Evolutionary conservation across 2,113 vertebrate species (phyloP).

Genomic region (Merops nubicus): DNA sequence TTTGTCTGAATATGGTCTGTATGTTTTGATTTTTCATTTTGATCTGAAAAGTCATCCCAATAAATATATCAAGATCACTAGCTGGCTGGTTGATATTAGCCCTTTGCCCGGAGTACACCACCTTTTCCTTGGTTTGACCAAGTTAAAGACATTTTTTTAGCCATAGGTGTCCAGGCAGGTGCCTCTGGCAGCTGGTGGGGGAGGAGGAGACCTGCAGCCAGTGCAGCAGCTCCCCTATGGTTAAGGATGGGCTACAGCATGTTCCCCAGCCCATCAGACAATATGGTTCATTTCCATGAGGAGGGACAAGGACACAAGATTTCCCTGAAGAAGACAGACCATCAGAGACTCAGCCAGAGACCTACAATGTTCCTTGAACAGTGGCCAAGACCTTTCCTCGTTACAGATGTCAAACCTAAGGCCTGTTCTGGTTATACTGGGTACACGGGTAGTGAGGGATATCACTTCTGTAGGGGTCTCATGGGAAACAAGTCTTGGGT

Average conservation of each 20-base stretch:
- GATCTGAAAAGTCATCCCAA: background rate
- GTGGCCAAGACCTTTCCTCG: background rate
- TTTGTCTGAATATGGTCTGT: background rate
- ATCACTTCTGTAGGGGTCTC: background rate
- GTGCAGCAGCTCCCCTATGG: background rate
- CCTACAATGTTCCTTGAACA: background rate
- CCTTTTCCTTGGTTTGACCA: background rate
- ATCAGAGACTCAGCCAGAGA: background rate
- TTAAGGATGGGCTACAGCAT: accelerated
- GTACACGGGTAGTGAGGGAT: background rate
- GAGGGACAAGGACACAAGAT: background rate
- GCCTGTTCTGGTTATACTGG: background rate
- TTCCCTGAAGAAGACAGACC: background rate
- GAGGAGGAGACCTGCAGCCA: background rate
- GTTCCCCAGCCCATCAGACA: background rate
- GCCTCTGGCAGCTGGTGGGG: background rate
- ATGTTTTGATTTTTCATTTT: background rate
- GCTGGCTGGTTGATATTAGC: background rate
- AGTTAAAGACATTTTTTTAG: background rate
- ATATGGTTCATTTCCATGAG: background rate
- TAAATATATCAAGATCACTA: background rate
- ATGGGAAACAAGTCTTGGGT: background rate
- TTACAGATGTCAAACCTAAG: background rate
- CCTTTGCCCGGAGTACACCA: background rate
- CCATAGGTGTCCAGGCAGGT: background rate